Percentiles rank a stretch among this genome's conserved stretches.
Evolutionary conservation across 2,113 vertebrate species (phyloP).

Genomic region (Coptodon rendalli): DNA sequence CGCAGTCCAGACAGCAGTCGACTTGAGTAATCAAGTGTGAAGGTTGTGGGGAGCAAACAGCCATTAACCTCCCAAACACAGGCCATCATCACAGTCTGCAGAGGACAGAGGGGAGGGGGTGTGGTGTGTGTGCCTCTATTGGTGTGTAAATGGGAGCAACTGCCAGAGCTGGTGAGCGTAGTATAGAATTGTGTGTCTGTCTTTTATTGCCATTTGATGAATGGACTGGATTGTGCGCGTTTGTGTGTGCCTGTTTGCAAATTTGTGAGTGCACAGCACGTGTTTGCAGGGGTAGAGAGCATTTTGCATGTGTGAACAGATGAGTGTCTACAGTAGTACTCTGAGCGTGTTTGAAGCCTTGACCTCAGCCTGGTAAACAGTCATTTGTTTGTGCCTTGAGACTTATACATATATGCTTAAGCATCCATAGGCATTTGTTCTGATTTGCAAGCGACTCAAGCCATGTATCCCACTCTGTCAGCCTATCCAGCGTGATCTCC

Average conservation of each 20-base stretch:
- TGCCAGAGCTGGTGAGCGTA: background rate
- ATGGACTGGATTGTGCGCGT: background rate
- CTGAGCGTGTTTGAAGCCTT: background rate
- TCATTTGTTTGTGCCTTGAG: background rate
- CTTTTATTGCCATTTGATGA: slow-evolving; percentile 14
- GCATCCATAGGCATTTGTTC: background rate
- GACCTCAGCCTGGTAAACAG: slow-evolving; percentile 2
- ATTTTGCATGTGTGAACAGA: background rate
- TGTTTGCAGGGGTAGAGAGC: background rate
- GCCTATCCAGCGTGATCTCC: background rate
- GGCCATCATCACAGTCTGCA: slow-evolving; percentile 41
- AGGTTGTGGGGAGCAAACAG: slow-evolving; percentile 65
- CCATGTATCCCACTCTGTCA: background rate
- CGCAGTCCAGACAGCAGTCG: slow-evolving; percentile 27
- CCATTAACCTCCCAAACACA: slow-evolving; percentile 66
- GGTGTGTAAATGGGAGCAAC: background rate
- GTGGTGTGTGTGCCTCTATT: background rate
- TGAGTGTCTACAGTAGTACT: background rate
- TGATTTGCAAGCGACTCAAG: background rate
- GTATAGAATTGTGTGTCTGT: background rate
- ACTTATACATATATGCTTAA: background rate
- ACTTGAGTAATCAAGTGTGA: slow-evolving; percentile 67
- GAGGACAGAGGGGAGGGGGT: background rate
- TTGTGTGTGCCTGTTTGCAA: background rate
- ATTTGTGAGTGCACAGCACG: background rate